Evolutionary conservation across 2,797 vertebrate species (phyloP).

Genomic region (Momotus momota): DNA sequence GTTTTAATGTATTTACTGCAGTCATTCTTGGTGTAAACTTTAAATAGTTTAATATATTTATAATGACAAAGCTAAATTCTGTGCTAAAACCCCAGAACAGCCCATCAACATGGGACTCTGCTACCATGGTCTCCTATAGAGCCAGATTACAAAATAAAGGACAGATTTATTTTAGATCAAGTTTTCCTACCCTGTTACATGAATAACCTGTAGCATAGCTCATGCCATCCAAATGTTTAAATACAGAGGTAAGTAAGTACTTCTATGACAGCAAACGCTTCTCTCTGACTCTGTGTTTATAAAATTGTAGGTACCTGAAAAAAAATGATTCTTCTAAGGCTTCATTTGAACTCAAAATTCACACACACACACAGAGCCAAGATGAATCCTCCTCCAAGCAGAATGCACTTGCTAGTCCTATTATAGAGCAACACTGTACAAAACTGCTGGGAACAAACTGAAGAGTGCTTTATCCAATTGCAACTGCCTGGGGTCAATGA

Average conservation of each 20-base stretch:
- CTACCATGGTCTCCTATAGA: not conserved
- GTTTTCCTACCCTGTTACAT: not conserved
- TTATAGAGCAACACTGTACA: slow-evolving; percentile 48
- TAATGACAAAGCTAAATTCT: not conserved
- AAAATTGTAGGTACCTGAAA: slow-evolving; percentile 29
- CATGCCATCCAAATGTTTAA: not conserved
- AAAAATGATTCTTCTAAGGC: slow-evolving; percentile 4
- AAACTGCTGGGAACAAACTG: slow-evolving; percentile 65
- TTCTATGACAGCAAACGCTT: not conserved
- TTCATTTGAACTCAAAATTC: slow-evolving; percentile 50
- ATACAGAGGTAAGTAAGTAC: not conserved
- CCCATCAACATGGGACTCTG: not conserved
- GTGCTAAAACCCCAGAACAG: not conserved
- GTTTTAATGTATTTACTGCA: not conserved
- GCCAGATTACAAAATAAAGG: not conserved
- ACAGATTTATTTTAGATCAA: not conserved
- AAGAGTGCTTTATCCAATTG: slow-evolving; percentile 66
- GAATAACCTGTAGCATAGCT: not conserved
- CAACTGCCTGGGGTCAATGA: slow-evolving; percentile 63
- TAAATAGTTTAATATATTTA: not conserved
- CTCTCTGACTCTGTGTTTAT: not conserved
- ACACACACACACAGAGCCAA: not conserved
- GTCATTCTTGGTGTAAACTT: not conserved
- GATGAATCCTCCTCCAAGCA: slow-evolving; percentile 66
- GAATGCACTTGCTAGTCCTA: slow-evolving; percentile 61